Base-by-base conservation (phyloP, 2,113 vertebrate species). In the Melanostigma gelatinosum region DNA sequence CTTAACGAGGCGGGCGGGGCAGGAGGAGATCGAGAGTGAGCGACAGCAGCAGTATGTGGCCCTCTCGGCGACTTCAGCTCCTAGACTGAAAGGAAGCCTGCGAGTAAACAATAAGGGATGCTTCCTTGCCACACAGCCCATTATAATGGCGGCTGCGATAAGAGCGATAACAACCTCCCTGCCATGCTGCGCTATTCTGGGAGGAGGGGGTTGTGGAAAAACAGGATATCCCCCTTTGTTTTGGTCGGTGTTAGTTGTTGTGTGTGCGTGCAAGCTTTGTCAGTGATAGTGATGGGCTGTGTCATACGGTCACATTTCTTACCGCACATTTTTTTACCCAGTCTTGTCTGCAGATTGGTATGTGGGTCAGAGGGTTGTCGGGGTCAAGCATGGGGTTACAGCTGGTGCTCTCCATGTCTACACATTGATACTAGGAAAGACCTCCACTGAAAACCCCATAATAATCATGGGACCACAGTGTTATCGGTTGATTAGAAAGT, bases 171-270 rank as follows among this genome's bases (percentile, higher is more conserved):
- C 81, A 77, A 65, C 80, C 82, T 81, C 83, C 50, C 72, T 83
- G 77, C 84, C 82, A 83, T 82, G 87, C 79, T 52, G n/a, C 2
- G 85, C 93, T 93, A 94, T 92, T 94, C 85, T 89, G 57, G 83
- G 91, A 89, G 38, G 27, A 89, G 87, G 81, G 87, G 90, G 88
- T 78, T 84, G 52, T 83, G 87, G 84, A 89, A 94, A 92, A 94
- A 94, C 91, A 92, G 93, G 92, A 94, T 92, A 90, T 90, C 83
- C 90, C 88, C 75, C 79, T 88, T 86, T 92, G 90, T 92, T 89
- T 91, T 79, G 57, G 60, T 81, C 81, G 72, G 55, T 82, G 62
- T 72, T 83, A 44, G 52, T 65, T 85, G 83, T 64, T 36, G n/a
- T 65, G 69, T 58, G 65, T 61, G 32, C 32, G 34, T 46, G 61